Evolutionary conservation across 2,797 vertebrate genomes (phyloP), one percentile per base, ranked within the genome.

Genomic region (Euthynnus affinis): DNA sequence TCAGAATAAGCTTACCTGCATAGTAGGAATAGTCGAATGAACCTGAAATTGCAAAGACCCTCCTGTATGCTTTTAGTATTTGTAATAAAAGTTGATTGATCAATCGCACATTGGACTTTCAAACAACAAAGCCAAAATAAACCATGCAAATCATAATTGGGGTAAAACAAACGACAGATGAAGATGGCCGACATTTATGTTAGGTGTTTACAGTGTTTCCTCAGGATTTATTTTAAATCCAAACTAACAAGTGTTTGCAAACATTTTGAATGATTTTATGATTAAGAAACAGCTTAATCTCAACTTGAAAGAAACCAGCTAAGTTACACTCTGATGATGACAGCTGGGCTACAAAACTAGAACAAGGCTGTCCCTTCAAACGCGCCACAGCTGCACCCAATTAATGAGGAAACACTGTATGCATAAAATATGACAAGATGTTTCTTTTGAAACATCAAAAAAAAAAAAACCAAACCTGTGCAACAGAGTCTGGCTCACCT

Each of bases 71-170:
- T 49, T 53, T 59, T 22, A 32, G 15, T 25, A 55, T 57, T 20
- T 69, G 25, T 37, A 37, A 72, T 23, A 46, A 46, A 22, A 65
- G 25, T 56, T 71, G 18, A 76, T 52, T 82, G 84, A 86, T 84
- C 75, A 78, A 87, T 78, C 74, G 80, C 57, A 84, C 76, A 85
- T 18, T 66, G 29, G 53, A 66, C 78, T 78, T 77, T 65, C 1
- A 71, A 66, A 82, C 52, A 58, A 14, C 73, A 81, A 81, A 80
- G 32, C 64, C 25, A 74, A 79, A 73, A 64, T 49, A 81, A 70
- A 72, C 57, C 17, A 49, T 25, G 57, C 52, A 57, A 74, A 69
- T 63, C 2, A 8, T 32, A n/a, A 64, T 46, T 56, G 4, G 2
- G 25, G n/a, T 53, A 32, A 63, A 18, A 82, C 58, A 59, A 18